Base-by-base conservation (phyloP, 2,113 vertebrate species). In the Nesogale talazaci region DNA sequence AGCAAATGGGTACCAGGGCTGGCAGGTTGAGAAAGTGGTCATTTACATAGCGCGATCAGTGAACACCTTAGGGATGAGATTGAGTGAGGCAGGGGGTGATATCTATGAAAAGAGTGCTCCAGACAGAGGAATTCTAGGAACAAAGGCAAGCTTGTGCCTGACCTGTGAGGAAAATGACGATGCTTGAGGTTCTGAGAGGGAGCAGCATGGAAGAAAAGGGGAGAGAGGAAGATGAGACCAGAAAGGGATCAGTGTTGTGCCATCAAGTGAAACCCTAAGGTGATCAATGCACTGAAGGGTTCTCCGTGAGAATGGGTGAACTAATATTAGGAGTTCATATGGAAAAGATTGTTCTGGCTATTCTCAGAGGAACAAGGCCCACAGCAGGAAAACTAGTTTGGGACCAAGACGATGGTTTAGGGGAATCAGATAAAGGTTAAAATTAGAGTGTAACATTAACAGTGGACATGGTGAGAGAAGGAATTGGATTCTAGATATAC, bases 111-210 rank as follows among this genome's bases (percentile, higher is more conserved):
- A 86, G 63, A 76, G 82, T 27, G 42, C 72, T 67, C 22, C 31
- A 59, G n/a, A 34, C 11, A 90, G 59, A 11, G 2, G 38, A 79
- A 34, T 6, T 40, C 29, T 40, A 83, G 89, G 46, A 14, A 74
- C 87, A 94, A 86, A 94, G 61, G 46, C 38, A 81, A 25, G 19
- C 52, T 6, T 69, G 31, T 77, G 12, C 34, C 36, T 84, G 87
- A 9, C 56, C 56, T 10, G 19, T 91, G 40, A 46, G 17, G 20
- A 84, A 69, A 0, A 63, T 12, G 19, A 31, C 9, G 75, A 38
- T 52, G 46, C 38, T 29, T 87, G 29, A 22, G 59, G 36, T 77
- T 19, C 20, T 81, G 40, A 38, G 36, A n/a, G 38, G 59, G 31
- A 46, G 22, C 4, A 19, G 15, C 11, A 36, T 72, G 3, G 29